Base-by-base conservation (phyloP, 2,797 vertebrate species). In the Alcedo atthis region DNA sequence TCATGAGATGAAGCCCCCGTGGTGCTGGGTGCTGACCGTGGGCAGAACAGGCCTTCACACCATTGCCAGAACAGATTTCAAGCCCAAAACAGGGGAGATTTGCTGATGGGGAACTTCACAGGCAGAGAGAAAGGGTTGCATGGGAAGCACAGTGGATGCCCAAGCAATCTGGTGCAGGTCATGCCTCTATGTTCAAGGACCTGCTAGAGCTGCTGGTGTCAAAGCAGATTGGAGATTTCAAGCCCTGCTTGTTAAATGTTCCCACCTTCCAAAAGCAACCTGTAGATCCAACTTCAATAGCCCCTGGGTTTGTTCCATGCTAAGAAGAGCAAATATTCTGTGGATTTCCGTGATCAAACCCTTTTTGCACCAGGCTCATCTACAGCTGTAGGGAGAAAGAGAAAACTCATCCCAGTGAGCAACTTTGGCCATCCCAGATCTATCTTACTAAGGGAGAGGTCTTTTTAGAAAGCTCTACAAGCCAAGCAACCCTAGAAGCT, bases 391-490 rank as follows among this genome's bases (percentile, higher is more conserved):
- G 17, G 22, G 11, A 85, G 49, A 22, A 43, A 28, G 40, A 57
- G 33, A 79, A 86, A 37, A 3, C 9, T 61, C 59, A 30, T n/a
- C 51, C n/a, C 46, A 17, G 0, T 0, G 11, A 12, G 28, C 8
- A 40, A 3, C 6, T 75, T 5, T 1, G 19, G 24, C 17, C 63
- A 28, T 2, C 9, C 13, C 24, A 26, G 10, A 1, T 19, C 51
- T 53, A 18, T 15, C 9, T 9, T 33, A 25, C 3, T 13, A 22
- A 6, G 19, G 40, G 10, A 49, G 19, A 69, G 21, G 10, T 42
- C 45, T 78, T 59, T 43, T 59, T 46, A 32, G 43, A 28, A 66
- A 73, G 48, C 4, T 76, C 61, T 70, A 7, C 35, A 43, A 16
- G 26, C 42, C 43, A 20, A 61, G 21, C 57, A 30, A 15, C 25